A percentile compares a stretch with the other conserved stretches of the same genome.
These are phyloP conservation scores for Trypoxylus dichotomus DNA, from an alignment of 1,140 invertebrate species.

Conservation along the genomic window DNA sequence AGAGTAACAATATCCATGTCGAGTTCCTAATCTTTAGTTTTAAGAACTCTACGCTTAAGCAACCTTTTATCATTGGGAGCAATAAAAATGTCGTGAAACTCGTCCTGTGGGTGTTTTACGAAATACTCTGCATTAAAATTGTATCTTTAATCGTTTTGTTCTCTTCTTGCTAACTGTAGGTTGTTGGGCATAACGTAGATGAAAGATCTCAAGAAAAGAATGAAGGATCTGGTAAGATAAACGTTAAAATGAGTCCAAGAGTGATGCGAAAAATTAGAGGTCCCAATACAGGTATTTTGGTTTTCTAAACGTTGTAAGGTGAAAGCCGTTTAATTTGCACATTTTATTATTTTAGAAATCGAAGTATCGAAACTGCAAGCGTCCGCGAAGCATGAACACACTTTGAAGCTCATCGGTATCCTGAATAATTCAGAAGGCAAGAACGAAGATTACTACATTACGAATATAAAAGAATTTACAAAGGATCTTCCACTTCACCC, in stretches of 20 bases:
- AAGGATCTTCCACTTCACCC: background rate
- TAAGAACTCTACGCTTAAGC: too few species aligned
- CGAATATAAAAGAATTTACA: slow-evolving; percentile 29
- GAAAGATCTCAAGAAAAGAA: background rate
- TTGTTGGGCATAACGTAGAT: slow-evolving; percentile 23
- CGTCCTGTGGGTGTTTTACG: too few species aligned
- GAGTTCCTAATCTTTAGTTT: too few species aligned
- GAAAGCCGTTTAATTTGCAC: background rate
- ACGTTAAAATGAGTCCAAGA: background rate
- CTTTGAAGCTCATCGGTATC: background rate
- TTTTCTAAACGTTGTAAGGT: background rate
- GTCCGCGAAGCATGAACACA: background rate
- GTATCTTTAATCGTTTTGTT: background rate
- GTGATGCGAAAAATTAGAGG: background rate
- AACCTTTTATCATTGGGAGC: too few species aligned
- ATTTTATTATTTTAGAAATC: background rate
- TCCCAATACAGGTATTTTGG: background rate
- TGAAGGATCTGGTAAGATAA: background rate
- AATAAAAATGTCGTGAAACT: too few species aligned
- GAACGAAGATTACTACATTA: slow-evolving; percentile 28
- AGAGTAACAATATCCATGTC: too few species aligned
- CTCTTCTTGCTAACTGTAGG: background rate
- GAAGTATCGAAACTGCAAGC: background rate
- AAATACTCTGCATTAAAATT: too few species aligned
- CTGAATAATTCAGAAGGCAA: slow-evolving; percentile 14